Evolutionary conservation across 2,113 vertebrate species (phyloP).

Genomic region (Pycnonotus jocosus): DNA sequence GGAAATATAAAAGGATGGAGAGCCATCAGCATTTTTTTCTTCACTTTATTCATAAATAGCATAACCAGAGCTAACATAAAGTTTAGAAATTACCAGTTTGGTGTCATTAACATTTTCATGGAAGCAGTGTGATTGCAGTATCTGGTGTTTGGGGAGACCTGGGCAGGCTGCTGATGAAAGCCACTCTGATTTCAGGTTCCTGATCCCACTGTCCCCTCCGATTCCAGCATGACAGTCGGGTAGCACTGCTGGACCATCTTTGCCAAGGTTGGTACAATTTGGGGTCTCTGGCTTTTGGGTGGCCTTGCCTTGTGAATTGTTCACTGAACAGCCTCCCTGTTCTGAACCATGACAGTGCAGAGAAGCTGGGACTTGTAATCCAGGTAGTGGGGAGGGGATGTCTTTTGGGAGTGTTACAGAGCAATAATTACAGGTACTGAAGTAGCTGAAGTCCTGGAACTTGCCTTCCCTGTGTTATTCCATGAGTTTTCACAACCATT

Average conservation of each 20-base stretch:
- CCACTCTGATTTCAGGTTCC: neutral
- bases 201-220: rapidly evolving
- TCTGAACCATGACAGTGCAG: neutral
- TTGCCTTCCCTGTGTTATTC: neutral
- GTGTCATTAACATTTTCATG: neutral
- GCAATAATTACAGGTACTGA: neutral
- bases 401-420: neutral
- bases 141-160: neutral
- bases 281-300: neutral
- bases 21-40: neutral
- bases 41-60: neutral
- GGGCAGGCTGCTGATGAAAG: neutral
- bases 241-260: neutral
- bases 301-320: neutral
- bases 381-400: neutral
- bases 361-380: neutral
- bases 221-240: rapidly evolving
- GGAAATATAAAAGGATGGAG: neutral
- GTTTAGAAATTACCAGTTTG: neutral
- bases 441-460: neutral
- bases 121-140: neutral
- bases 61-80: neutral
- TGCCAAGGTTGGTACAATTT: neutral
- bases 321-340: neutral
- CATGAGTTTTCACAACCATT: neutral